Base-by-base conservation (phyloP, 2,797 vertebrate species). In the Hyperoplus lanceolatus region DNA sequence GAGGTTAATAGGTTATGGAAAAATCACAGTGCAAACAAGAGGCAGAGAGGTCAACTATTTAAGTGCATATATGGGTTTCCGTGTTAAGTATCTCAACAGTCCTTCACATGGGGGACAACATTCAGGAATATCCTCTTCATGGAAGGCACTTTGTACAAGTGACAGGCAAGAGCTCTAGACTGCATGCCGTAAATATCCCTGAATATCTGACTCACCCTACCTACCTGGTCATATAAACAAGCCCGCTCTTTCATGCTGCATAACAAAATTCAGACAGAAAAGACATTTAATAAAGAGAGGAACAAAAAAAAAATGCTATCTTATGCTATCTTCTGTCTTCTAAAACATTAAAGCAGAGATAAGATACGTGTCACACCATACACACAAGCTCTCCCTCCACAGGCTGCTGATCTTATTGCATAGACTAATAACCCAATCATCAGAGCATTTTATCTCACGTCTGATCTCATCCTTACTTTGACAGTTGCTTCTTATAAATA, bases 401-500 rank as follows among this genome's bases (percentile, higher is more conserved):
- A 83, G 70, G 41, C 61, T 14, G 29, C 10, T 46, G 54, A 71
- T 75, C 69, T 67, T 82, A 14, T 69, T 77, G 2, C 51, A 66
- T 51, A 46, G 65, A 65, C 67, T 64, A 75, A 79, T 43, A 57
- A 43, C 67, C 18, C 9, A 71, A 70, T 73, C 65, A 67, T 74
- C 75, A 29, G 58, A 64, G 49, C 64, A 71, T 77, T 80, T 70
- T 69, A 70, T 79, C 73, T 43, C 21, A 36, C 45, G 75, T 70
- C 77, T 74, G 63, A 18, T 59, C 55, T 73, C 58, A 48, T 74
- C 55, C 29, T 74, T 74, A 39, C 49, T 74, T 57, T 75, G 71
- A 76, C 77, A 73, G 70, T 70, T 71, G 68, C 65, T 70, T 29
- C 53, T 72, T 62, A 62, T 73, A 54, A 72, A 63, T 75, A 59